A percentile compares a stretch with the other conserved stretches of the same genome.
Conservation (phyloP, 2,888 invertebrate genomes). For the Dasysyrphus albostriatus region DNA sequence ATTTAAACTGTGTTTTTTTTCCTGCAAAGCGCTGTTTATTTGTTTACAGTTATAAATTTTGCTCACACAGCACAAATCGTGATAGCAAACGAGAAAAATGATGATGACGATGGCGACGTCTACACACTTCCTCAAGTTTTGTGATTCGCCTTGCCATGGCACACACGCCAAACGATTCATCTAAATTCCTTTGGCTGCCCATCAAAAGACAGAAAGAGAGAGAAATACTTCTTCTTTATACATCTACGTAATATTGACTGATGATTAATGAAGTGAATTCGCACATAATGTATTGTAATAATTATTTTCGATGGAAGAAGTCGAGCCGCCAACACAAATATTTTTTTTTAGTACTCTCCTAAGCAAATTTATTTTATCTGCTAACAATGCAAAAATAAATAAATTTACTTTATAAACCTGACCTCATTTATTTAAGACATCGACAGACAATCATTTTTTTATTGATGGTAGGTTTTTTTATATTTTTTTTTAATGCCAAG, state of each 20-base stretch:
- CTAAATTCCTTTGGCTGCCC: conserved; percentile 37
- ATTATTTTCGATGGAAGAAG: conserved; percentile 35
- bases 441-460: conserved; percentile 40
- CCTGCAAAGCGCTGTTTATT: conserved; percentile 20
- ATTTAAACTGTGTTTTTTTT: conserved; percentile 33
- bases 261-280: conserved; percentile 66
- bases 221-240: conserved; percentile 23
- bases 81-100: conserved; percentile 30
- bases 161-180: conserved; percentile 38
- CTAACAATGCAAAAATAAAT: conserved; percentile 43
- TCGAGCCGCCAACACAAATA: conserved; percentile 39
- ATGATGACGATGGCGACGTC: conserved; percentile 25
- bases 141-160: conserved; percentile 2
- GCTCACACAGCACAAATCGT: conserved; percentile 40
- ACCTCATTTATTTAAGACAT: conserved; percentile 61
- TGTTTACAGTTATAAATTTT: conserved; percentile 72
- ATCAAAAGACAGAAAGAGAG: neutral
- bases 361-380: conserved; percentile 37
- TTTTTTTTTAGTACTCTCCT: conserved; percentile 21
- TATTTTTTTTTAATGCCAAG: conserved; percentile 33
- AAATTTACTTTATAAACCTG: conserved; percentile 55
- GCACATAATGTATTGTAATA: conserved; percentile 65
- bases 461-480: conserved; percentile 22
- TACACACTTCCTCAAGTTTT: conserved; percentile 44
- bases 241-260: conserved; percentile 56